Percentiles rank a stretch among this genome's conserved stretches.
phyloP scores from a whole-genome alignment of 2,797 vertebrate species.

The Pangasius mekongensis region DNA sequence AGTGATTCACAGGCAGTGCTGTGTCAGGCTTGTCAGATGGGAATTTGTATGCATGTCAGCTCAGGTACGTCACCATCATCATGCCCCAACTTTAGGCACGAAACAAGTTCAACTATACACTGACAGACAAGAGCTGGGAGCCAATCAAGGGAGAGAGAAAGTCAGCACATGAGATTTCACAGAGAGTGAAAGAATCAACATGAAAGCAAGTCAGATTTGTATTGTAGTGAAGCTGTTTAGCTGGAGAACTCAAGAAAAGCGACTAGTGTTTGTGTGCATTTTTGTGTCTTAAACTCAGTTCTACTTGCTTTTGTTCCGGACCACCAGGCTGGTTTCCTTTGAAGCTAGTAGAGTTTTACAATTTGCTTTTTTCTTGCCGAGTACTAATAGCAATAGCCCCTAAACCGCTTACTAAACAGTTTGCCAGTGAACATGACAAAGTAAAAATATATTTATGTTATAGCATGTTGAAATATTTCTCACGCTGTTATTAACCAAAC shows the following conservation, averaged over 20 bases:
- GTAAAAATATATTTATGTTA: background rate
- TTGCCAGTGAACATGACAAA: background rate
- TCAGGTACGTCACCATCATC: background rate
- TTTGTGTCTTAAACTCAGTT: background rate
- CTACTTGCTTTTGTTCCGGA: background rate
- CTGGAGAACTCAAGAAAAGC: background rate
- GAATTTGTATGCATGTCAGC: background rate
- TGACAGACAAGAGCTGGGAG: background rate
- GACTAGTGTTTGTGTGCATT: background rate
- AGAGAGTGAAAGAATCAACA: background rate
- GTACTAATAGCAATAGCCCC: background rate
- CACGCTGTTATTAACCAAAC: background rate
- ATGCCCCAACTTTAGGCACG: background rate
- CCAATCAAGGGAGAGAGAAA: background rate
- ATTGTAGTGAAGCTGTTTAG: background rate
- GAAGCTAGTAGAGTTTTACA: background rate
- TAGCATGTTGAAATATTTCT: background rate
- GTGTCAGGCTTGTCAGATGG: background rate
- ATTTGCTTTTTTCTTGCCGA: background rate
- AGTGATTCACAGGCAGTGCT: background rate
- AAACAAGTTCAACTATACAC: too few relatives aligned
- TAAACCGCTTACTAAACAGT: background rate
- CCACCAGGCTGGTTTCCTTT: background rate
- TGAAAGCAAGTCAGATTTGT: background rate
- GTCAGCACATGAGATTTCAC: background rate